Conservation (phyloP, 1,140 invertebrate genomes). For the Drosophila takahashii region DNA sequence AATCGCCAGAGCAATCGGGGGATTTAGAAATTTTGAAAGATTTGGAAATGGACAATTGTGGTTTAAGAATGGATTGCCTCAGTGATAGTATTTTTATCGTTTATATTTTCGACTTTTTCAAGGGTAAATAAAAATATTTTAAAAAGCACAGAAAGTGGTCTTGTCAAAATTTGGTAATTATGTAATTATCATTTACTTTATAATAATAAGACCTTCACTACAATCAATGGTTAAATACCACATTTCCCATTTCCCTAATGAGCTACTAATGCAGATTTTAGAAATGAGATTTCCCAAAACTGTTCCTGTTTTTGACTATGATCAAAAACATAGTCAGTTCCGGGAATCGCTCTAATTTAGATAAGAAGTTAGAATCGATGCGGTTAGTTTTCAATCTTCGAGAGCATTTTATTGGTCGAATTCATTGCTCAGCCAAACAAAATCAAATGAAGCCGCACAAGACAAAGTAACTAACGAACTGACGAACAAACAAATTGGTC, state of each 20-base stretch:
- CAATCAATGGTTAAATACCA: constrained; percentile 11
- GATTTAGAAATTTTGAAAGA: constrained; percentile 7
- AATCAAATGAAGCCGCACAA: constrained; percentile 61
- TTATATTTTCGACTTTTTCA: accelerated
- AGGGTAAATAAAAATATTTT: neutral
- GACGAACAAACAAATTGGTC: constrained; percentile 57
- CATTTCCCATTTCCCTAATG: constrained; percentile 15
- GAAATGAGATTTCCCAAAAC: neutral
- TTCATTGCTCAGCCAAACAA: constrained; percentile 35
- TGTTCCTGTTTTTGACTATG: neutral
- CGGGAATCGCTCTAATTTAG: neutral
- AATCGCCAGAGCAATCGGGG: neutral
- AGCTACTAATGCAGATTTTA: constrained; percentile 20
- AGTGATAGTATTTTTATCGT: neutral
- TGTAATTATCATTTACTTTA: too few species aligned
- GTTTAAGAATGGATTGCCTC: constrained; percentile 2
- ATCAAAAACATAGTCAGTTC: neutral
- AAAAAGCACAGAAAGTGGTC: neutral
- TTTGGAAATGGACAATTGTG: neutral
- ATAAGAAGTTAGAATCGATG: constrained; percentile 24
- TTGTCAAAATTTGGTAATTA: neutral
- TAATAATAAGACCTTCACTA: neutral
- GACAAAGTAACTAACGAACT: constrained; percentile 59
- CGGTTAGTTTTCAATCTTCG: constrained; percentile 40
- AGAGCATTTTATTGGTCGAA: constrained; percentile 30